Evolutionary conservation across 1,140 invertebrate genomes (phyloP).

Genomic region (Drosophila fuyamai): DNA sequence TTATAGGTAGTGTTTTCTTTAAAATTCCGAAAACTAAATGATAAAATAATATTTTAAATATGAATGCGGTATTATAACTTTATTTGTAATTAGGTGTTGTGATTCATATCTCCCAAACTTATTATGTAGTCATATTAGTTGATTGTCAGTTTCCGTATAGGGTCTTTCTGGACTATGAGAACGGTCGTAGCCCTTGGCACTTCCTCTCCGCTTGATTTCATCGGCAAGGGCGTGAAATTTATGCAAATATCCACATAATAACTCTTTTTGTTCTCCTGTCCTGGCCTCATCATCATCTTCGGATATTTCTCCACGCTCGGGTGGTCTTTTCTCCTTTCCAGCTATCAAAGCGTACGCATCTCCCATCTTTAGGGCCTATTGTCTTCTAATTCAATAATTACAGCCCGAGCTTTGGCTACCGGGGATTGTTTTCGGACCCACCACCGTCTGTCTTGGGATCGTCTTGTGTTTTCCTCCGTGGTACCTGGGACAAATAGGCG

Average conservation of each 20-base stretch:
- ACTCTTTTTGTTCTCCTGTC: slow-evolving; percentile 75
- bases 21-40: no score
- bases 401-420: slow-evolving; percentile 62
- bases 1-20: no score
- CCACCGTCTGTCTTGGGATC: slow-evolving; percentile 50
- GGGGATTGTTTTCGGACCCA: slow-evolving; percentile 24
- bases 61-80: no score
- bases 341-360: slow-evolving; percentile 75
- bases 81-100: not conserved
- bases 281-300: slow-evolving; percentile 52
- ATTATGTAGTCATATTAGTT: not conserved
- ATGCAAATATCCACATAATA: slow-evolving; percentile 82
- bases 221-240: slow-evolving; percentile 71
- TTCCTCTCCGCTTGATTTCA: slow-evolving; percentile 58
- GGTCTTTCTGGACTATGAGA: not conserved
- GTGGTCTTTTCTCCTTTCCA: slow-evolving; percentile 57
- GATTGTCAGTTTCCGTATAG: slow-evolving; percentile 2
- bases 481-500: slow-evolving; percentile 72
- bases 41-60: no score
- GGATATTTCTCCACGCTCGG: slow-evolving; percentile 60
- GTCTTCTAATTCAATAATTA: slow-evolving; percentile 83
- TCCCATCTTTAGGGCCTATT: slow-evolving; percentile 60
- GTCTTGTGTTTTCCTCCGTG: slow-evolving; percentile 2
- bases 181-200: slow-evolving; percentile 6
- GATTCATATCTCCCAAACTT: not conserved